phyloP scores from a whole-genome alignment of 2,888 invertebrate genomes.

The Scaeva pyrastri region DNA sequence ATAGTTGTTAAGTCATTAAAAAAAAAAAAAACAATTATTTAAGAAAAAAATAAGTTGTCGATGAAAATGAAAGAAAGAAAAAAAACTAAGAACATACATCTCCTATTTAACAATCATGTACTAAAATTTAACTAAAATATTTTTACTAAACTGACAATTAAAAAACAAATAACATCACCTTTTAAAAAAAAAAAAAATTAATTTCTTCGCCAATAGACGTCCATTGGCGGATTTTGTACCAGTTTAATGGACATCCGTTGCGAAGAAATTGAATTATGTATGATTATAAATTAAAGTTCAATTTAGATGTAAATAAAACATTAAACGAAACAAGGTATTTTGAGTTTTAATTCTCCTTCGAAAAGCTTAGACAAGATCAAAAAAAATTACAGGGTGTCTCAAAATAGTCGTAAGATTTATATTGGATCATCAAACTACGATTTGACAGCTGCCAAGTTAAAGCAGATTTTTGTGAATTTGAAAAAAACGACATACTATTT shows the following conservation, averaged over 20 bases:
- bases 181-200: constrained; percentile 25
- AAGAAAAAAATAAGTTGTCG: constrained; percentile 20
- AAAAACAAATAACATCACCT: constrained; percentile 6
- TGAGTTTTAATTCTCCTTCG: not conserved
- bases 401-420: too few relatives aligned
- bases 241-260: constrained; percentile 81
- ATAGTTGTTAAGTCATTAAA: constrained; percentile 56
- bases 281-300: constrained; percentile 29
- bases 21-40: constrained; percentile 1
- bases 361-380: too few relatives aligned
- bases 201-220: constrained; percentile 82
- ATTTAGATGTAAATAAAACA: constrained; percentile 72
- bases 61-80: not conserved
- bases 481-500: too few relatives aligned
- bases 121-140: constrained; percentile 38
- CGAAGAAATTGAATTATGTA: constrained; percentile 82
- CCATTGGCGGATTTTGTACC: constrained; percentile 77
- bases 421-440: too few relatives aligned
- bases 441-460: too few relatives aligned
- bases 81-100: not conserved
- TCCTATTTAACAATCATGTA: constrained; percentile 12
- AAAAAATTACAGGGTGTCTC: too few relatives aligned
- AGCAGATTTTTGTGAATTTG: too few relatives aligned
- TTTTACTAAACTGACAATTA: constrained; percentile 9
- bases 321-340: constrained; percentile 33